Conservation (phyloP, 1,140 invertebrate genomes). For the Paralvinella palmiformis region DNA sequence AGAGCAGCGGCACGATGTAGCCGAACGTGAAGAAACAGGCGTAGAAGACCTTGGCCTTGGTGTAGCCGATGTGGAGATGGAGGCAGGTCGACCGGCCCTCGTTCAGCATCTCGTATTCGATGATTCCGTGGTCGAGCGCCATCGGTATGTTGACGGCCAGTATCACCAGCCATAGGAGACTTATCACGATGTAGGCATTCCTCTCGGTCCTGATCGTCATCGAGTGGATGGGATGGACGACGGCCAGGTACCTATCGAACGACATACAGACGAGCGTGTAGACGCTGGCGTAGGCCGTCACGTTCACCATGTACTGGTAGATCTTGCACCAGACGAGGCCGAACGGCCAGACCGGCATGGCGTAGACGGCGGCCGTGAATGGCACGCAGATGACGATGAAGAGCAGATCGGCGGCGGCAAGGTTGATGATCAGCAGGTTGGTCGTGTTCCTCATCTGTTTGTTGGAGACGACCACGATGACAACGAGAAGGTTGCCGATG, state of each 20-base stretch:
- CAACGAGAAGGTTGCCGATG: slow-evolving; percentile 80
- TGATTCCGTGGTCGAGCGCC: slow-evolving; percentile 68
- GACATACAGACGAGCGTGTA: slow-evolving; percentile 94
- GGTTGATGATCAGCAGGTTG: slow-evolving; percentile 80
- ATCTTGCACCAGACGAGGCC: slow-evolving; percentile 85
- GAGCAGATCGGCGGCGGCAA: slow-evolving; percentile 80
- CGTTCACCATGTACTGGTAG: slow-evolving; percentile 64
- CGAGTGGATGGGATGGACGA: slow-evolving; percentile 86
- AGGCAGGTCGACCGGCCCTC: slow-evolving; percentile 31
- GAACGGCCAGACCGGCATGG: slow-evolving; percentile 69
- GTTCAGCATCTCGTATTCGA: slow-evolving; percentile 57
- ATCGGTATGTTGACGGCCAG: slow-evolving; percentile 69
- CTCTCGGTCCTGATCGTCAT: slow-evolving; percentile 79
- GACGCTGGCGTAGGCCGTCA: slow-evolving; percentile 87
- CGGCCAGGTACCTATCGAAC: slow-evolving; percentile 86
- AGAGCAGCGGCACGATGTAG: slow-evolving; percentile 50
- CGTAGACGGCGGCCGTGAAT: slow-evolving; percentile 50
- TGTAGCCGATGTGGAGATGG: slow-evolving; percentile 14
- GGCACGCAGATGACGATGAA: slow-evolving; percentile 95
- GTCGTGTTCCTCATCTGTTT: slow-evolving; percentile 84
- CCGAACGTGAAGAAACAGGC: slow-evolving; percentile 51
- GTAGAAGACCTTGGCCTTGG: slow-evolving; percentile 34
- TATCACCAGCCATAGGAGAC: slow-evolving; percentile 68
- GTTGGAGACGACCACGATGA: slow-evolving; percentile 76
- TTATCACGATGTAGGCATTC: slow-evolving; percentile 68